Evolutionary conservation across 23 tunicate species (phyloP).

Genomic region (Ciona savignyi): DNA sequence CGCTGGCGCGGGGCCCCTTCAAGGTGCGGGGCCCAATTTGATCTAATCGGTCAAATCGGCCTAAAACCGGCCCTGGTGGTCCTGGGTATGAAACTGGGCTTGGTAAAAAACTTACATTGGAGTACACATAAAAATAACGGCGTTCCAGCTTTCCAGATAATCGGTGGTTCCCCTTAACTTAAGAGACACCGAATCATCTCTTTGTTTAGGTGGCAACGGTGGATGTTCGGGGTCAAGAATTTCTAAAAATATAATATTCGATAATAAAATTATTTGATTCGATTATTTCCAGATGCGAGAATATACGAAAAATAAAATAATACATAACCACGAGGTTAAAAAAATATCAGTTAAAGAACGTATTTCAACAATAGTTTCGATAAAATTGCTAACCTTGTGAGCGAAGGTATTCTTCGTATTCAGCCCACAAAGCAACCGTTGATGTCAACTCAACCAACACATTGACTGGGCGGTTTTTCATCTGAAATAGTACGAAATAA

Average conservation of each 20-base stretch:
- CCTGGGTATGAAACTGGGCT: too few species aligned
- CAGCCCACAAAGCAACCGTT: constrained; percentile 43
- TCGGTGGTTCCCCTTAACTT: constrained; percentile 39
- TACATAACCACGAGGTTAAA: too few species aligned
- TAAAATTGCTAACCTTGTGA: constrained; percentile 19
- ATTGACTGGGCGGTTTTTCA: constrained; percentile 37
- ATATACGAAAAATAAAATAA: too few species aligned
- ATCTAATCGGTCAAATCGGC: too few species aligned
- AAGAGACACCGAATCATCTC: constrained; percentile 28
- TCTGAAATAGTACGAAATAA: too few species aligned
- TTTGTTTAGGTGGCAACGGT: constrained; percentile 36
- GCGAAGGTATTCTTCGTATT: constrained; percentile 46
- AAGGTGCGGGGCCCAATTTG: too few species aligned
- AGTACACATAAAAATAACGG: constrained; percentile 40
- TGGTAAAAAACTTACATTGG: constrained; percentile 18
- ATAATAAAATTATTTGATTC: too few species aligned
- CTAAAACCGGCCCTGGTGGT: too few species aligned
- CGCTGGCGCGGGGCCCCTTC: too few species aligned
- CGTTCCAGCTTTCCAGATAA: constrained; percentile 33
- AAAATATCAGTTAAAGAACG: too few species aligned
- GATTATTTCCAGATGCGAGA: too few species aligned
- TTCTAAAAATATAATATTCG: constrained; percentile 10
- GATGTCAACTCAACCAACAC: constrained; percentile 53
- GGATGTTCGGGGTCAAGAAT: constrained; percentile 30
- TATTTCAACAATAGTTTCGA: too few species aligned